A percentile compares a stretch with the other conserved stretches of the same genome.
These are phyloP conservation scores for Endomychus coccineus DNA, from an alignment of 2,888 invertebrate genomes.

Conservation along the genomic window DNA sequence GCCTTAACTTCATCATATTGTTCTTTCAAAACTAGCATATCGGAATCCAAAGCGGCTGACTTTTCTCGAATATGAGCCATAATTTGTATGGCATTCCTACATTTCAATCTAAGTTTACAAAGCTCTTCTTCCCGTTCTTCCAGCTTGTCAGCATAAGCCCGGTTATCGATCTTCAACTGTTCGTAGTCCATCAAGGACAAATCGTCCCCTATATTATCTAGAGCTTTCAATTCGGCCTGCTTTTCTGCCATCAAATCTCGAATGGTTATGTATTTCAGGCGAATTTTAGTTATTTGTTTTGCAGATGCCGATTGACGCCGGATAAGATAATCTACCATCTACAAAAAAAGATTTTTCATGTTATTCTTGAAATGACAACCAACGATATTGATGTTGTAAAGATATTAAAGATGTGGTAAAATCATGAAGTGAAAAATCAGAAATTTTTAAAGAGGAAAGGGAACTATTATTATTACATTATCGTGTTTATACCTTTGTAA, in stretches of 20 bases:
- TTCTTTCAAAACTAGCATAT: constrained; percentile 29
- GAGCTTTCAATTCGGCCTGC: constrained; percentile 29
- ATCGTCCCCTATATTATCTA: constrained; percentile 47
- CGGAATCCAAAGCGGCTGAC: constrained; percentile 39
- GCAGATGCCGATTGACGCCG: constrained; percentile 30
- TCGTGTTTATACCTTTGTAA: too few species aligned
- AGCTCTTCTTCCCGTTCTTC: constrained; percentile 51
- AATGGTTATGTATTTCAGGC: constrained; percentile 35
- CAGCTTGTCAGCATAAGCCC: constrained; percentile 46
- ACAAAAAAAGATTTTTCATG: too few species aligned
- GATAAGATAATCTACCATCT: constrained; percentile 31
- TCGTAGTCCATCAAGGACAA: constrained; percentile 50
- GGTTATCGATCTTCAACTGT: constrained; percentile 49
- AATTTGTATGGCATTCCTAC: constrained; percentile 45
- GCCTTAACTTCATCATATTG: constrained; percentile 23
- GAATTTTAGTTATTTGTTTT: constrained; percentile 31
- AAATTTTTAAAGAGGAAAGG: too few species aligned
- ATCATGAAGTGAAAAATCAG: too few species aligned
- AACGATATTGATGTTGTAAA: constrained; percentile 3
- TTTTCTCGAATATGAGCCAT: constrained; percentile 50
- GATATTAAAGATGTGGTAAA: too few species aligned
- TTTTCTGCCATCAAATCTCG: constrained; percentile 35
- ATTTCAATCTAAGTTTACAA: constrained; percentile 43
- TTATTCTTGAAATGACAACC: background rate
- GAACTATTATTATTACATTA: background rate